Conservation (phyloP, 2,797 vertebrate genomes). For the Acestrorhynchus altus region DNA sequence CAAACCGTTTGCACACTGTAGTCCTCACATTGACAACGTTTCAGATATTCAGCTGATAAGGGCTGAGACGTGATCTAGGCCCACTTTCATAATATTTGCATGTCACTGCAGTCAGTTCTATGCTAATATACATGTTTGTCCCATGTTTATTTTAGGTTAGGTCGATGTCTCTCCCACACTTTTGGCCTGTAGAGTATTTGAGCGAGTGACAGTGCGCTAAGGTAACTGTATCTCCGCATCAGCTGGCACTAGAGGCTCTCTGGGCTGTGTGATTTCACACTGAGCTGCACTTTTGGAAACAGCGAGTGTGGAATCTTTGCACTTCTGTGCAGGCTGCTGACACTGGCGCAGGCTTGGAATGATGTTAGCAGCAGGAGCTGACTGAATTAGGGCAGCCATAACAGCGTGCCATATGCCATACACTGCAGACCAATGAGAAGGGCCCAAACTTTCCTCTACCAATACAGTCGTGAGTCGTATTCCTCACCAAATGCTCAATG, state of each 20-base stretch:
- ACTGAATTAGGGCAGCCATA: conserved; percentile 24
- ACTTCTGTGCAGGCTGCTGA: neutral
- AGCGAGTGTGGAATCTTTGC: neutral
- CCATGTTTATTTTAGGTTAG: neutral
- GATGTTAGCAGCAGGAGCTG: conserved; percentile 28
- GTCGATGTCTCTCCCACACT: neutral
- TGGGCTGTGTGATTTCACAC: neutral
- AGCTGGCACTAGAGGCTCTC: neutral
- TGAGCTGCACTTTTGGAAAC: conserved; percentile 1
- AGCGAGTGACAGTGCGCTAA: neutral
- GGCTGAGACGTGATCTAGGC: too few relatives aligned
- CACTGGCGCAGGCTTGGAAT: conserved; percentile 6
- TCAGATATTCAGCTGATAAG: too few relatives aligned
- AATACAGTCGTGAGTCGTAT: neutral
- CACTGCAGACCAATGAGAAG: conserved; percentile 4
- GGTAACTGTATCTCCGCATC: neutral
- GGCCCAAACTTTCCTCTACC: neutral
- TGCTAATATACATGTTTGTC: neutral
- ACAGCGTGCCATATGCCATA: conserved; percentile 23
- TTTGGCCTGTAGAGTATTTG: neutral
- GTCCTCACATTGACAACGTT: too few relatives aligned
- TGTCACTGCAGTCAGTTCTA: too few relatives aligned
- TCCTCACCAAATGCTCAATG: neutral
- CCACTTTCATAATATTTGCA: too few relatives aligned
- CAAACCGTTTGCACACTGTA: too few relatives aligned